These are phyloP conservation scores for Cheilosia pagana DNA, from an alignment of 2,888 invertebrate genomes.

Conservation along the genomic window DNA sequence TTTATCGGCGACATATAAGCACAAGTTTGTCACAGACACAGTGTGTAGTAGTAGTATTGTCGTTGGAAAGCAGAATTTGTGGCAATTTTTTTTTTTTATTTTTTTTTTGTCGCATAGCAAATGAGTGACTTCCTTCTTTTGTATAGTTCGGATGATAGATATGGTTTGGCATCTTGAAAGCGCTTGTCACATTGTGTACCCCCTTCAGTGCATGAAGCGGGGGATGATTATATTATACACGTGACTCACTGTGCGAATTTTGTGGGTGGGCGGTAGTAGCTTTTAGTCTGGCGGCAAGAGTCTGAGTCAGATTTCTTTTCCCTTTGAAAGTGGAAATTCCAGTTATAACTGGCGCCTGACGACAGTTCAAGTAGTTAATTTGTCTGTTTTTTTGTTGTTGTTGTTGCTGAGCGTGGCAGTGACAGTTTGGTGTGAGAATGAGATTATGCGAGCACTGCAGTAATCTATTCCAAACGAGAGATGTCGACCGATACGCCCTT, in stretches of 20 bases:
- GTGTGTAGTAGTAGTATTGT: conserved; percentile 20
- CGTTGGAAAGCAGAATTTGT: conserved; percentile 43
- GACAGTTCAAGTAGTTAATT: conserved; percentile 51
- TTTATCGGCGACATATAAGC: conserved; percentile 48
- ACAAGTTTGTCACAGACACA: neutral
- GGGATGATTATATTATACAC: conserved; percentile 40
- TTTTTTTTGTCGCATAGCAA: conserved; percentile 32
- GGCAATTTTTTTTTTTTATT: neutral
- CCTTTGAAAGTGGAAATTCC: conserved; percentile 37
- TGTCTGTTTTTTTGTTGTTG: conserved; percentile 25
- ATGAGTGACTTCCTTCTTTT: conserved; percentile 63
- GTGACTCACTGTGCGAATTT: conserved; percentile 52
- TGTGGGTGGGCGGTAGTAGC: conserved; percentile 50
- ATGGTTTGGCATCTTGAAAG: conserved; percentile 62
- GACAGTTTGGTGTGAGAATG: neutral
- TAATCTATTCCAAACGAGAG: neutral
- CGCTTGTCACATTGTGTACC: conserved; percentile 39
- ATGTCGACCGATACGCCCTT: neutral
- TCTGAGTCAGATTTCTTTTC: conserved; percentile 45
- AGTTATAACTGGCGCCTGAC: conserved; percentile 65
- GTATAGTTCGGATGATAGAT: conserved; percentile 58
- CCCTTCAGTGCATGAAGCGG: neutral
- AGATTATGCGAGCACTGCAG: conserved; percentile 7
- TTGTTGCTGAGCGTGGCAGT: neutral
- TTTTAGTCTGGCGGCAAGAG: conserved; percentile 52